A percentile compares a stretch with the other conserved stretches of the same genome.
Evolutionary conservation across 1,140 invertebrate species (phyloP).

Genomic region (Gryllus bimaculatus): DNA sequence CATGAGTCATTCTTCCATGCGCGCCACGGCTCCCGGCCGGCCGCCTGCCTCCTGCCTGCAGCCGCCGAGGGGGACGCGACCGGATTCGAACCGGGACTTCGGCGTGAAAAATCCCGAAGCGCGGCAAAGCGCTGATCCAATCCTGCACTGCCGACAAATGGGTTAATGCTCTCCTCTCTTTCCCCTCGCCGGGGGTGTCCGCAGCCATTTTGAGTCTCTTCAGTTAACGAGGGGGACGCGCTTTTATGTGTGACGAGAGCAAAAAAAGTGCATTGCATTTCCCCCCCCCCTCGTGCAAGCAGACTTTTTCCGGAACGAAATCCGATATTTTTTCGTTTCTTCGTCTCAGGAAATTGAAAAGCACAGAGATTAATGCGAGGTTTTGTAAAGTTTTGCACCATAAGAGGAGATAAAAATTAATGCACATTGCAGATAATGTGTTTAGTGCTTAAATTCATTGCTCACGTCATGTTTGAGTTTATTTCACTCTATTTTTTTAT

Average conservation of each 20-base stretch:
- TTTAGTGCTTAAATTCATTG: too few species aligned
- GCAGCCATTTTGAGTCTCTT: not conserved
- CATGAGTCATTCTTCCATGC: not conserved
- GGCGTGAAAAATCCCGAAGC: not conserved
- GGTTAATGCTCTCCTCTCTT: not conserved
- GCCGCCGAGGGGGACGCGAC: not conserved
- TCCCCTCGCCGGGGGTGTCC: not conserved
- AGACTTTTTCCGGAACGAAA: not conserved
- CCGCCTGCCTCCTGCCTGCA: not conserved
- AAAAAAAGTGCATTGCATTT: too few species aligned
- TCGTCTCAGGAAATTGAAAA: not conserved
- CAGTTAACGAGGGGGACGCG: not conserved
- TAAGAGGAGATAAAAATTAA: too few species aligned
- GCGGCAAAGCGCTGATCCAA: not conserved
- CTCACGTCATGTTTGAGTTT: too few species aligned
- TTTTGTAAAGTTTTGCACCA: too few species aligned
- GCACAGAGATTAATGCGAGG: not conserved
- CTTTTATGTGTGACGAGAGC: too few species aligned
- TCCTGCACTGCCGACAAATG: not conserved
- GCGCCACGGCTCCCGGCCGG: too few species aligned
- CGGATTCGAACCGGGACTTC: not conserved
- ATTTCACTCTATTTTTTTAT: too few species aligned
- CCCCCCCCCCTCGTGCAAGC: too few species aligned
- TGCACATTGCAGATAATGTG: too few species aligned
- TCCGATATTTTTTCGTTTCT: not conserved